Evolutionary conservation across 2,888 invertebrate genomes (phyloP).

Genomic region (Philereme transversata): DNA sequence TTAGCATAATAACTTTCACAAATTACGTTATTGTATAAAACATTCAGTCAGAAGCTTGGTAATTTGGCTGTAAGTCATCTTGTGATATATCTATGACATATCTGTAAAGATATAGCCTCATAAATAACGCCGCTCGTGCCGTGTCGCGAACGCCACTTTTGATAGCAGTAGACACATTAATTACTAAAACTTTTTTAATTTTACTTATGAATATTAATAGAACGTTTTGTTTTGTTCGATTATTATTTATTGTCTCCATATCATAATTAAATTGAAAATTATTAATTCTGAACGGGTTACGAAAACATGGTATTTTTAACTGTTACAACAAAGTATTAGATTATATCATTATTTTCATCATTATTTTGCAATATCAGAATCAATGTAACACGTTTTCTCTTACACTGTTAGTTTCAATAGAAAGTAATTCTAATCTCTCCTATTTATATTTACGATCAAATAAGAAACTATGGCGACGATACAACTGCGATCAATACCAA

Average conservation of each 20-base stretch:
- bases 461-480: neutral
- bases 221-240: constrained; percentile 28
- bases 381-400: neutral
- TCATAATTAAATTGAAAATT: constrained; percentile 26
- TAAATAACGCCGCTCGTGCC: constrained; percentile 41
- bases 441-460: neutral
- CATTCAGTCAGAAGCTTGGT: constrained; percentile 49
- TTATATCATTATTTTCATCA: neutral
- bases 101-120: constrained; percentile 29
- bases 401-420: neutral
- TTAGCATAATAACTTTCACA: constrained; percentile 63
- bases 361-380: neutral
- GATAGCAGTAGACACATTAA: constrained; percentile 33
- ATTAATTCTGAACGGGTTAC: constrained; percentile 13
- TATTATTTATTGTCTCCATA: constrained; percentile 31
- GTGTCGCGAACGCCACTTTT: constrained; percentile 27
- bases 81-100: constrained; percentile 29
- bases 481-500: neutral
- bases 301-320: neutral
- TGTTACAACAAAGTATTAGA: too few relatives aligned
- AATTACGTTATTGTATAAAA: constrained; percentile 56
- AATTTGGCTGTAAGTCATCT: constrained; percentile 43
- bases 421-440: neutral
- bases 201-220: constrained; percentile 37
- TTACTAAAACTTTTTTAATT: constrained; percentile 38